Evolutionary conservation across 2,113 vertebrate species (phyloP).

Genomic region (Lamprotornis superbus): DNA sequence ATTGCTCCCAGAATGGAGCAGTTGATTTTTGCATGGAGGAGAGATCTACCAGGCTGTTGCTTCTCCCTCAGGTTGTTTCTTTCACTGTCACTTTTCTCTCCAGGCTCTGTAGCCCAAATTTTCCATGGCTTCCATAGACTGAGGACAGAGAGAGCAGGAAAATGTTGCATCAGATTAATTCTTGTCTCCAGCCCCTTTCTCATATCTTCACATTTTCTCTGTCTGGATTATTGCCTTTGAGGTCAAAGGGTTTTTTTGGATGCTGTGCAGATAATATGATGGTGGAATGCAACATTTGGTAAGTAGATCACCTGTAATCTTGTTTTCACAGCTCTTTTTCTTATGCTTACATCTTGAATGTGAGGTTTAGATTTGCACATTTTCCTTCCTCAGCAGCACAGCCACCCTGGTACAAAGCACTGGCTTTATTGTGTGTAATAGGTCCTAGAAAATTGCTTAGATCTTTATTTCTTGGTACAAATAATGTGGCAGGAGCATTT

Average conservation of each 20-base stretch:
- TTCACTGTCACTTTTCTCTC: neutral
- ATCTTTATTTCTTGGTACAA: conserved; percentile 51
- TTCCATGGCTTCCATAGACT: neutral
- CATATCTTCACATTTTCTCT: neutral
- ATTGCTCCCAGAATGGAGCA: neutral
- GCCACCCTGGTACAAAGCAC: neutral
- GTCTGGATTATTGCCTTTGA: neutral
- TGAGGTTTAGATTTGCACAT: conserved; percentile 26
- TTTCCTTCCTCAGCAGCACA: neutral
- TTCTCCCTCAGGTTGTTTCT: neutral
- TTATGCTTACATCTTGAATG: neutral
- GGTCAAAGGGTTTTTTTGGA: neutral
- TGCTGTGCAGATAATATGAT: neutral
- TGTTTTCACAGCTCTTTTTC: neutral
- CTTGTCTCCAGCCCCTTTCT: neutral
- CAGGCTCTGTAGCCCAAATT: neutral
- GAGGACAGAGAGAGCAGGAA: neutral
- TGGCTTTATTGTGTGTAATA: conserved; percentile 15
- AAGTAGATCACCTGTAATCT: conserved; percentile 29
- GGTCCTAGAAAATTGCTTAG: conserved; percentile 39
- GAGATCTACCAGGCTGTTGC: neutral
- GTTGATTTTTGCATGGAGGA: neutral
- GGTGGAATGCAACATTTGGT: neutral
- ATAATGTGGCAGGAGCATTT: conserved; percentile 33
- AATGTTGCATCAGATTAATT: neutral